A percentile compares a stretch with the other conserved stretches of the same genome.
These are phyloP conservation scores for Eupithecia exiguata DNA, from an alignment of 2,888 invertebrate species.

Conservation along the genomic window DNA sequence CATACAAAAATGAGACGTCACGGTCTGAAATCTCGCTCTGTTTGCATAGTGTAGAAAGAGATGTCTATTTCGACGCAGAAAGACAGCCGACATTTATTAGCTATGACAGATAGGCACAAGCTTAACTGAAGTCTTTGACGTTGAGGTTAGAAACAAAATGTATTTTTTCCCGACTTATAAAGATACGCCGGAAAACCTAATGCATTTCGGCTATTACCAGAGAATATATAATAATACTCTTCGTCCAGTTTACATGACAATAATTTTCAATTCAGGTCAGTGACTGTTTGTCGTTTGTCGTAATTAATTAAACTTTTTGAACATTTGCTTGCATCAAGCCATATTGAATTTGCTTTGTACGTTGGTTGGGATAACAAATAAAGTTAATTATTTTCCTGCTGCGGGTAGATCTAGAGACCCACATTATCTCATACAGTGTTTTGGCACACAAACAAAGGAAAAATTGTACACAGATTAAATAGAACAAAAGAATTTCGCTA, in stretches of 20 bases:
- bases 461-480: background rate
- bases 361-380: conserved; percentile 12
- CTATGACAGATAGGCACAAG: too few relatives aligned
- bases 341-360: conserved; percentile 19
- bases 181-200: too few relatives aligned
- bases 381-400: conserved; percentile 6
- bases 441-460: background rate
- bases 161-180: too few relatives aligned
- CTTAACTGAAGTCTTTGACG: too few relatives aligned
- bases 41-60: too few relatives aligned
- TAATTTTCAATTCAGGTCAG: conserved; percentile 28
- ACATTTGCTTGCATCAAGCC: conserved; percentile 16
- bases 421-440: background rate
- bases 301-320: conserved; percentile 41
- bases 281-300: conserved; percentile 34
- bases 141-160: too few relatives aligned
- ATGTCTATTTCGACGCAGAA: too few relatives aligned
- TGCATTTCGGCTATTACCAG: too few relatives aligned
- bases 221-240: too few relatives aligned
- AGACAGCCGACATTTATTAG: too few relatives aligned
- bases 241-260: conserved; percentile 13
- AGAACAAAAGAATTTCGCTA: background rate
- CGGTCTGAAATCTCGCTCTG: too few relatives aligned
- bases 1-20: background rate
- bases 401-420: background rate